These are phyloP conservation scores for Gymnobelideus leadbeateri DNA, from an alignment of 2,113 vertebrate genomes.

Conservation along the genomic window DNA sequence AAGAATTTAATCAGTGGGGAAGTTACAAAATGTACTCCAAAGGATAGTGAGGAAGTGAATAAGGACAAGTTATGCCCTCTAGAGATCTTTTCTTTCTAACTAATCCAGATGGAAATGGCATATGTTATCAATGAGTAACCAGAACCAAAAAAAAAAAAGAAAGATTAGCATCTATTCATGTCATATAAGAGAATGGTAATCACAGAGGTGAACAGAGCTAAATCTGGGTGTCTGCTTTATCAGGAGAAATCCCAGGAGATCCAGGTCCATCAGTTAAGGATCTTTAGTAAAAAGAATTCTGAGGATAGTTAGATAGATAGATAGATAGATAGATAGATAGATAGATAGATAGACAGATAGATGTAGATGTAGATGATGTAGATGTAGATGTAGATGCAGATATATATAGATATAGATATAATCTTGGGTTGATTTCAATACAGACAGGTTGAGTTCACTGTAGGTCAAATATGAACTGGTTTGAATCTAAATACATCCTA, in stretches of 20 bases:
- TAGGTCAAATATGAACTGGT: not conserved
- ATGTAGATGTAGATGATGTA: too few species aligned
- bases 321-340: too few species aligned
- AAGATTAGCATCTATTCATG: not conserved
- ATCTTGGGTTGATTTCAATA: not conserved
- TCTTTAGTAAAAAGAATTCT: not conserved
- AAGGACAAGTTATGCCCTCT: conserved; percentile 56
- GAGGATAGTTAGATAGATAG: too few species aligned
- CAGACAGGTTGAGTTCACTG: not conserved
- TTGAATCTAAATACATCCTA: not conserved
- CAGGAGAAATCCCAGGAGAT: conserved; percentile 1
- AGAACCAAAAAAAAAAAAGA: not conserved
- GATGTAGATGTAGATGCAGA: too few species aligned
- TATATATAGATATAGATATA: too few species aligned
- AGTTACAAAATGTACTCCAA: conserved; percentile 72
- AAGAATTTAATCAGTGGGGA: conserved; percentile 76
- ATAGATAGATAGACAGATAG: too few species aligned
- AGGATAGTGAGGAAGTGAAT: conserved; percentile 73
- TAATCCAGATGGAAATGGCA: conserved; percentile 66
- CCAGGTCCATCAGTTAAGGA: not conserved
- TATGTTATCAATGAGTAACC: conserved; percentile 43
- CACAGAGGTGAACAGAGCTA: not conserved
- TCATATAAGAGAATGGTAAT: not conserved
- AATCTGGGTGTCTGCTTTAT: not conserved
- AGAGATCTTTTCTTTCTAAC: conserved; percentile 64